A percentile compares a stretch with the other conserved stretches of the same genome.
Evolutionary conservation across 1,140 invertebrate species (phyloP).

Genomic region (Phortica variegata): DNA sequence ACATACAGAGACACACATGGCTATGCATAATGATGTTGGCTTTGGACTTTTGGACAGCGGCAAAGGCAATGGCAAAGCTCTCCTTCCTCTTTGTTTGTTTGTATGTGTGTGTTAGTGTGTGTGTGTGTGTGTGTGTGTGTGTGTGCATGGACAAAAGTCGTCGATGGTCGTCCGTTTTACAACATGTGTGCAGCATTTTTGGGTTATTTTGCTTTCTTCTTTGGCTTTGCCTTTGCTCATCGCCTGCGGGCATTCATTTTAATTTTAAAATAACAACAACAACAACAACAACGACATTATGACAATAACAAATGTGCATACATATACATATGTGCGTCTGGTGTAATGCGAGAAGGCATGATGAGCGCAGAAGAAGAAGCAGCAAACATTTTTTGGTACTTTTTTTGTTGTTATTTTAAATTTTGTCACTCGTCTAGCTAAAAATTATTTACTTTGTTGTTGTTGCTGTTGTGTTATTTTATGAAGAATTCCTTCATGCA

Average conservation of each 20-base stretch:
- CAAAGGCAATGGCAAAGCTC: conserved; percentile 3
- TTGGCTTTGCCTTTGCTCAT: conserved; percentile 45
- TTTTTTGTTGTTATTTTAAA: too few relatives aligned
- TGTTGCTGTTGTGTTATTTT: too few relatives aligned
- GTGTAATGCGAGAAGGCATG: too few relatives aligned
- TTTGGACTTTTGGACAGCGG: conserved; percentile 43
- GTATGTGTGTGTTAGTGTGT: conserved; percentile 5
- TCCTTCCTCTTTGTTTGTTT: conserved; percentile 4
- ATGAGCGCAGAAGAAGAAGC: too few relatives aligned
- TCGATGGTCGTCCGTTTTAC: too few relatives aligned
- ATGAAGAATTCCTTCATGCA: too few relatives aligned
- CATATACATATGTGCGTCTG: too few relatives aligned
- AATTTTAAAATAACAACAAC: conserved; percentile 50
- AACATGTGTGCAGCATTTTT: conserved; percentile 1
- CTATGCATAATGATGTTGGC: conserved; percentile 52
- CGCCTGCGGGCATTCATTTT: conserved; percentile 54
- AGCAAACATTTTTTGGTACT: too few relatives aligned
- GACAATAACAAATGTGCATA: too few relatives aligned
- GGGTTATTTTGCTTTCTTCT: conserved; percentile 9
- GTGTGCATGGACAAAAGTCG: not conserved
- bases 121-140: not conserved
- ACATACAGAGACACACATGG: conserved; percentile 33
- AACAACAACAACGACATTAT: conserved; percentile 22
- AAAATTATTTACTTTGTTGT: too few relatives aligned
- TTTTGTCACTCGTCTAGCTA: too few relatives aligned